phyloP scores from a whole-genome alignment of 53 echinoderm and acorn worm genomes.

The Temnopleurus reevesii region DNA sequence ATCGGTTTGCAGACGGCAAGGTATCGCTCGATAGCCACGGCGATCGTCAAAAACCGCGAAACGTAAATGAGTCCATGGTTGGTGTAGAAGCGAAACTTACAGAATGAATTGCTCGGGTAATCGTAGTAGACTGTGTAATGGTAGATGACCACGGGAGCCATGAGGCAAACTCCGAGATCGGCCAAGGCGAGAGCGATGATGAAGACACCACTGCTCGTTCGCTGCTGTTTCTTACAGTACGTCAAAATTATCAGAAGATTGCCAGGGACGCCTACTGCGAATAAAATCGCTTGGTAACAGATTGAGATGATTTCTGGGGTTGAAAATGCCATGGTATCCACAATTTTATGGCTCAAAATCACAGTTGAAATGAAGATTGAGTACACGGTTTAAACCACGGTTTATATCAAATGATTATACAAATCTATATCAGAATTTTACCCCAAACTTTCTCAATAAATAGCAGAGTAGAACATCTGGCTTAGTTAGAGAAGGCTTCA shows the following conservation, averaged over 20 bases:
- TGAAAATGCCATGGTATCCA: neutral
- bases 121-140: conserved; percentile 38
- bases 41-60: conserved; percentile 52
- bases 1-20: conserved; percentile 56
- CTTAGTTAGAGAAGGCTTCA: no score
- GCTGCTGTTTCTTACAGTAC: neutral
- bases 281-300: conserved; percentile 8
- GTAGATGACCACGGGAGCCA: conserved; percentile 45
- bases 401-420: no score
- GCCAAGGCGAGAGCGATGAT: conserved; percentile 48
- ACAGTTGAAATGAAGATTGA: neutral
- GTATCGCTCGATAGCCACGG: conserved; percentile 50
- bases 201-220: conserved; percentile 34
- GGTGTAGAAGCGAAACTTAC: conserved; percentile 57
- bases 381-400: no score
- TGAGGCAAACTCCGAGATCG: conserved; percentile 48
- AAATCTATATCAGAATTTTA: no score
- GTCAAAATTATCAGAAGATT: conserved; percentile 42
- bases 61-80: conserved; percentile 58
- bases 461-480: no score
- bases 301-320: neutral
- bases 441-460: no score
- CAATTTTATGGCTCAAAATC: neutral
- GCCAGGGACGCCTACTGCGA: conserved; percentile 36
- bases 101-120: conserved; percentile 33